Conservation (phyloP, 1,140 invertebrate species). For the Caenorhabditis latens region DNA sequence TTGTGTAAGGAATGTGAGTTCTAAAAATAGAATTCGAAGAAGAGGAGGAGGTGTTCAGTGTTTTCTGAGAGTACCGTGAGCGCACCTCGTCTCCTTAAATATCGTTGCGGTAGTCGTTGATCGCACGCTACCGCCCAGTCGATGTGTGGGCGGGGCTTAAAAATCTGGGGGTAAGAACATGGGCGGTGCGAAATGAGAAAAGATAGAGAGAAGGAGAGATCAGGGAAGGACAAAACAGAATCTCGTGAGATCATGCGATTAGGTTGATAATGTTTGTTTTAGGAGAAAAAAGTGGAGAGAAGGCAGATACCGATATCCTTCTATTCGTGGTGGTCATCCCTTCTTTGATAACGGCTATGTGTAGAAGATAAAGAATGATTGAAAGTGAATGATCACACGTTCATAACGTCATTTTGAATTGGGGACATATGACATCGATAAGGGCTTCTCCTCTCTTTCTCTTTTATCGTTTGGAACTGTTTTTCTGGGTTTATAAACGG, state of each 20-base stretch:
- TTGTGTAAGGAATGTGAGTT: conserved; percentile 7
- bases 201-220: conserved; percentile 18
- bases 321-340: not conserved
- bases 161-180: conserved; percentile 51
- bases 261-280: conserved; percentile 55
- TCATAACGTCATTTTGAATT: conserved; percentile 4
- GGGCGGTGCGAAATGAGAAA: conserved; percentile 45
- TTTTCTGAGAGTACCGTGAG: conserved; percentile 49
- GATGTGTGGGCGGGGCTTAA: conserved; percentile 28
- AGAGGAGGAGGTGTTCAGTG: conserved; percentile 5
- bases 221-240: conserved; percentile 32
- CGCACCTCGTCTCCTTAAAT: conserved; percentile 34
- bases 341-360: not conserved
- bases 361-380: conserved; percentile 23
- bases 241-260: conserved; percentile 53
- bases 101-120: conserved; percentile 46
- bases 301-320: conserved; percentile 10
- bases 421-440: conserved; percentile 24
- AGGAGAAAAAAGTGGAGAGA: conserved; percentile 20
- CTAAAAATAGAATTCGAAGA: conserved; percentile 38
- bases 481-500: not conserved
- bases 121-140: conserved; percentile 48
- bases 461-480: not conserved
- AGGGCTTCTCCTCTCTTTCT: not conserved
- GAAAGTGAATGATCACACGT: conserved; percentile 46